Evolutionary conservation across 2,888 invertebrate genomes (phyloP).

Genomic region (Agelastica alni): DNA sequence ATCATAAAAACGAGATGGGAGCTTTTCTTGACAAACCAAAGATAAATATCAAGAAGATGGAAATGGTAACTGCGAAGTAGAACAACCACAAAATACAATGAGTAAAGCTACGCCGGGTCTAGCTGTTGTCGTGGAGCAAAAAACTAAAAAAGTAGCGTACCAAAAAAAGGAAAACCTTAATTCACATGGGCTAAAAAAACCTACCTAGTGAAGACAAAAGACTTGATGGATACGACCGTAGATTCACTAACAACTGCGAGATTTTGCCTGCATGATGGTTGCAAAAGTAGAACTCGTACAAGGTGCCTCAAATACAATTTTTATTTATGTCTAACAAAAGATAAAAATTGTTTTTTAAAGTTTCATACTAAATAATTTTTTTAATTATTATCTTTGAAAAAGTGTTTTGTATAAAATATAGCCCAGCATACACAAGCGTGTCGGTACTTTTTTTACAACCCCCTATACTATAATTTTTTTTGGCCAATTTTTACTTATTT

Average conservation of each 20-base stretch:
- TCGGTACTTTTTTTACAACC: neutral
- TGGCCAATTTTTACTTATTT: no score
- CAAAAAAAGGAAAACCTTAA: neutral
- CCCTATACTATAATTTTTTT: no score
- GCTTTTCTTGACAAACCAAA: constrained; percentile 98
- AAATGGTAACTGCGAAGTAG: neutral
- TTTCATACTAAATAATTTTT: constrained; percentile 4
- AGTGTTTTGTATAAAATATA: neutral
- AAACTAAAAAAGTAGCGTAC: neutral
- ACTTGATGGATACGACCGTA: no score
- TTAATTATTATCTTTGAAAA: neutral
- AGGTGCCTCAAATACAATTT: neutral
- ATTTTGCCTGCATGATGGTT: constrained; percentile 2
- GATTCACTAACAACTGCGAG: constrained; percentile 12
- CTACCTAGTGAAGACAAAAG: no score
- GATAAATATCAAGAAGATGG: constrained; percentile 96
- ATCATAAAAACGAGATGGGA: constrained; percentile 79
- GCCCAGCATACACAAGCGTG: neutral
- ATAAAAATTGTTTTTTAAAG: constrained; percentile 4
- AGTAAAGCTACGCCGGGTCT: neutral
- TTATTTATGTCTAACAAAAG: constrained; percentile 3
- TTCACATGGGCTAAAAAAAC: neutral
- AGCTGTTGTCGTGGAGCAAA: neutral
- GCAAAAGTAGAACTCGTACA: constrained; percentile 9
- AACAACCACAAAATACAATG: neutral